Evolutionary conservation across 1,140 invertebrate genomes (phyloP), one percentile per base, ranked within the genome.

Genomic region (Piezodorus guildinii): DNA sequence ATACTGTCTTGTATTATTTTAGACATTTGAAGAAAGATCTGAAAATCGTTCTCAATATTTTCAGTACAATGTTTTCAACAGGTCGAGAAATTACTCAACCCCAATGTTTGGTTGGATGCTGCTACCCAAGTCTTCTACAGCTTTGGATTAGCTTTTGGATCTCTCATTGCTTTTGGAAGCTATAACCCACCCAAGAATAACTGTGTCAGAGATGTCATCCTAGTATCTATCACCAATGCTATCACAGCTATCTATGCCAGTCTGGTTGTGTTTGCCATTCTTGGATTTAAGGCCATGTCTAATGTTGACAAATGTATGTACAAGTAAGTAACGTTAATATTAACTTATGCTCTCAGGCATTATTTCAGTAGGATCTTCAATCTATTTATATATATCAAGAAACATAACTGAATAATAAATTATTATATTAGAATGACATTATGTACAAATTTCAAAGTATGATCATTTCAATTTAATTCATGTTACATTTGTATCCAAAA

Each of bases 71-170:
- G 19, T 49, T 64, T 60, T 69, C 69, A 70, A 1, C 72, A 88
- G 86, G 80, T 91, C 68, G 85, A 87, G 66, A 92, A 88, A 72
- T 76, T 93, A 30, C 72, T 85, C 45, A 81, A 90, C 69, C 86
- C 88, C 1, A 88, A 80, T 54, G 90, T 94, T 0, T 96, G 94
- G 94, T 77, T 94, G 69, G 92, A 94, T 73, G 93, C 94, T 5
- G 92, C 92, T 9, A 94, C 91, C 0, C 94, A 96, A 81, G 93
- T 96, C 16, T 96, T 96, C 76, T 96, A 95, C 75, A 93, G 89
- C 5, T 91, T 96, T 73, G 93, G 93, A 14, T 77, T 95, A 67
- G 93, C 90, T 17, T 96, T 95, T 74, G 93, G 93, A 19, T 92
- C 91, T 0, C 78, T 94, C 27, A 93, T 94, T 69, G 90, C 91